Base-by-base conservation (phyloP, 2,888 invertebrate species). In the Tetragnatha montana region DNA sequence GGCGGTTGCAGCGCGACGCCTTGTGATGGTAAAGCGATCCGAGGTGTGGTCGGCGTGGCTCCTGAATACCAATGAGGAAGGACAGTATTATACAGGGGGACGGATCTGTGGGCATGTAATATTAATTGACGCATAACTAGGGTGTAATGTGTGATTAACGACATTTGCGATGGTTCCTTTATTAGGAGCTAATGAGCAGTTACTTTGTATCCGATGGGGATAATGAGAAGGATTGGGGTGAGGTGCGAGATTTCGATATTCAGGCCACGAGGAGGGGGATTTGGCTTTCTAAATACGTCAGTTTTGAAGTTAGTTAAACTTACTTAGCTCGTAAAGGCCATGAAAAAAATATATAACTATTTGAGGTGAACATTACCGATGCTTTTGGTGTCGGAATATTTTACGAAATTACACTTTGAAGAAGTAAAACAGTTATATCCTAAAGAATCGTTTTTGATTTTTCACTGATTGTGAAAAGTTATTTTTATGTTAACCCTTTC, bases 41-140 rank as follows among this genome's bases (percentile, higher is more conserved):
- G 70, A 83, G 88, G 88, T 79, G 88, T 83, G 88, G 88, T 76
- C 78, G n/a, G 19, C 78, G 79, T 88, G 10, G 70, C 8, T 50
- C 68, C 73, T 83, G 87, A 75, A 87, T 87, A 87, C 87, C 60
- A 87, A 87, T 87, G 87, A 87, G 86, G 47, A 19, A 68, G 21
- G 51, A 60, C 35, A 35, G 35, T 35, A n/a, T n/a, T n/a, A n/a
- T n/a, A 35, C 35, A 35, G 35, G 14, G 73, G 19, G 60, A 60
- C 60, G 60, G 17, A 60, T 35, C 60, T 60, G 60, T 60, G 60
- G 47, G 47, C 75, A 68, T 82, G 73, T 51, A 83, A 83, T 60
- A 60, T 82, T 82, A 82, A 51, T 82, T 73, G 81, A 71, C 73
- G 81, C 35, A 73, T 60, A 82, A 82, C 71, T 14, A 69, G 73